Percentiles rank a stretch among this genome's conserved stretches.
Conservation (phyloP, 2,113 vertebrate species). For the Agapornis roseicollis region DNA sequence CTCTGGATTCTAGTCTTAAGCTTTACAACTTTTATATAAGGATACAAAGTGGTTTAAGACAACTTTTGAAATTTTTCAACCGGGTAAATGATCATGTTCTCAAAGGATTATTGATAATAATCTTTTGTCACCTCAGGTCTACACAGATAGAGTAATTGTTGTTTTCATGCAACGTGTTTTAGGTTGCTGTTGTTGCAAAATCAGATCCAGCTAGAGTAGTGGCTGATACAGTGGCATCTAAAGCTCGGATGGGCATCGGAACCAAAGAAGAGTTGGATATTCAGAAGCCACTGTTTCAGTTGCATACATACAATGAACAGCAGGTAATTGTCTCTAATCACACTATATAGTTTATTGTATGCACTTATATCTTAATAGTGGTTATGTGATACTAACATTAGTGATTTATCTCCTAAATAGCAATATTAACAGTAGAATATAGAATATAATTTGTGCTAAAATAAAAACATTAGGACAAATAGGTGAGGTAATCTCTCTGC, state of each 20-base stretch:
- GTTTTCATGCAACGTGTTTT: not conserved
- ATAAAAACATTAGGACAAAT: not conserved
- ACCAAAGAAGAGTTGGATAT: slow-evolving; percentile 73
- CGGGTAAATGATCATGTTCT: rapidly evolving
- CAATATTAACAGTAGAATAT: not conserved
- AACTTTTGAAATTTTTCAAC: not conserved
- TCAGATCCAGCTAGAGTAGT: slow-evolving; percentile 85
- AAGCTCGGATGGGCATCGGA: slow-evolving; percentile 69
- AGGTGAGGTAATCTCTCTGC: not conserved
- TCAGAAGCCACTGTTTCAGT: slow-evolving; percentile 85
- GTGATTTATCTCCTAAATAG: not conserved
- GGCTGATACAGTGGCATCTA: slow-evolving; percentile 85
- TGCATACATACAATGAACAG: slow-evolving; percentile 87
- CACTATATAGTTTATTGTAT: not conserved
- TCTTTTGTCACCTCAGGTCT: not conserved
- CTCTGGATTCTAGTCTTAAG: not conserved
- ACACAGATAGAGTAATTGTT: rapidly evolving
- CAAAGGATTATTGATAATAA: not conserved
- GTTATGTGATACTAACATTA: no score
- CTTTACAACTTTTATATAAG: not conserved
- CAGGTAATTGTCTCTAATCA: slow-evolving; percentile 73
- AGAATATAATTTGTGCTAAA: not conserved
- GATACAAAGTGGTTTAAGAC: not conserved
- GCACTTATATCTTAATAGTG: rapidly evolving
- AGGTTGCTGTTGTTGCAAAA: slow-evolving; percentile 83